Percentiles rank a stretch among this genome's conserved stretches.
phyloP scores from a whole-genome alignment of 2,888 invertebrate species.

The Eumerus sabulonum region DNA sequence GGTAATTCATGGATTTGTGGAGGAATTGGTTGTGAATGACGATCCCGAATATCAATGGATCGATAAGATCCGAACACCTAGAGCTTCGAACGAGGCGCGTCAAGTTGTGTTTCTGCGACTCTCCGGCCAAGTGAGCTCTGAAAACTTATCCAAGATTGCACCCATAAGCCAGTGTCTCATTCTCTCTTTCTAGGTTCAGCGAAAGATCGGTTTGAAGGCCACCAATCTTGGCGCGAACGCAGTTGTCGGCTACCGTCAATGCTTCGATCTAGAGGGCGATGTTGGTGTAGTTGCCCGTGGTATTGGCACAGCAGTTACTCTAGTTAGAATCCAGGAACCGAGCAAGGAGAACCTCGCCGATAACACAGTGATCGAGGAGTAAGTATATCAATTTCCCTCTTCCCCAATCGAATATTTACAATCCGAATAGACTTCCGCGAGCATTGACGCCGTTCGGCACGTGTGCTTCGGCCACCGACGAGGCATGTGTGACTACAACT shows the following conservation, averaged over 20 bases:
- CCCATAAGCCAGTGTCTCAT: too few relatives aligned
- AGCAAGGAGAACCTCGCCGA: slow-evolving; percentile 77
- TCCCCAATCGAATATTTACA: slow-evolving; percentile 1
- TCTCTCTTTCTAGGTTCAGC: slow-evolving; percentile 82
- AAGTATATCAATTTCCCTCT: slow-evolving; percentile 77
- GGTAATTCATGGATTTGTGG: slow-evolving; percentile 96
- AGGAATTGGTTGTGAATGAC: slow-evolving; percentile 96
- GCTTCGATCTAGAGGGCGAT: slow-evolving; percentile 97
- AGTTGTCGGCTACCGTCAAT: slow-evolving; percentile 95
- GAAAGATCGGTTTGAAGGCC: slow-evolving; percentile 95
- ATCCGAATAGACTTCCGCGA: slow-evolving; percentile 9
- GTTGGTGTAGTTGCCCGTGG: slow-evolving; percentile 97
- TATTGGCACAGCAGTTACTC: slow-evolving; percentile 92
- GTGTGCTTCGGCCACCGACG: slow-evolving; percentile 15
- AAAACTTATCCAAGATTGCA: neutral
- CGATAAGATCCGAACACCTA: slow-evolving; percentile 97
- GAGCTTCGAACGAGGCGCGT: slow-evolving; percentile 97
- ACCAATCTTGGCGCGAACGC: slow-evolving; percentile 96
- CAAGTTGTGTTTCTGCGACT: slow-evolving; percentile 97
- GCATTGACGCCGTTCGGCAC: neutral
- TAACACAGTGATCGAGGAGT: slow-evolving; percentile 82
- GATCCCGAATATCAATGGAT: slow-evolving; percentile 98
- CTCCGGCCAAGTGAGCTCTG: slow-evolving; percentile 87
- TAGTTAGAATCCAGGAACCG: slow-evolving; percentile 82
- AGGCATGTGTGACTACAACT: slow-evolving; percentile 24